These are phyloP conservation scores for Myotis yumanensis DNA, from an alignment of 2,113 vertebrate species.

Conservation along the genomic window DNA sequence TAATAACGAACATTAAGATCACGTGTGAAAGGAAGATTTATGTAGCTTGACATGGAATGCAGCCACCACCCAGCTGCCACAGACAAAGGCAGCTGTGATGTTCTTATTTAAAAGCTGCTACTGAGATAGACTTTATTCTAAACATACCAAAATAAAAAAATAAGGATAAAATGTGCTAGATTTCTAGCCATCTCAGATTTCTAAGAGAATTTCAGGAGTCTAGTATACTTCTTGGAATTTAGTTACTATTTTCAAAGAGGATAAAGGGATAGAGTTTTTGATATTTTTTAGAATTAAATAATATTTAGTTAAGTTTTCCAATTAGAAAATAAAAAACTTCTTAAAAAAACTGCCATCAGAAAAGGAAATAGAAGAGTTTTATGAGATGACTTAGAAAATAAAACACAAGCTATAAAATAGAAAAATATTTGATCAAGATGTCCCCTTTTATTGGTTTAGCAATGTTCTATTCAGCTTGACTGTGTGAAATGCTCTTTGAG, in stretches of 20 bases:
- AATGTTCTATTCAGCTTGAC: neutral
- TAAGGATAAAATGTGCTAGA: neutral
- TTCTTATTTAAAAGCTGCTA: neutral
- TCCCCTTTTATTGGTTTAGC: neutral
- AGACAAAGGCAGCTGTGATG: neutral
- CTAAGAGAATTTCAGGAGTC: neutral
- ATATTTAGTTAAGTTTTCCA: neutral
- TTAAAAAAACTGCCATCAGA: neutral
- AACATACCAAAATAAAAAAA: conserved; percentile 24
- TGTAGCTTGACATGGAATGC: neutral
- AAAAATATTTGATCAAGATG: neutral
- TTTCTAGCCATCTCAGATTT: neutral
- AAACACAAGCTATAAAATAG: neutral
- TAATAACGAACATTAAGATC: conserved; percentile 45
- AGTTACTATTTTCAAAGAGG: conserved; percentile 24
- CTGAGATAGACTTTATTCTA: neutral
- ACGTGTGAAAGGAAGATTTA: neutral
- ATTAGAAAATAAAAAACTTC: neutral
- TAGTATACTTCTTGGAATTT: neutral
- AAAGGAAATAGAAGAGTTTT: neutral
- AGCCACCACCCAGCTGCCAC: neutral
- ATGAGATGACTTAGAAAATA: neutral
- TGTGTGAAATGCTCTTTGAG: neutral
- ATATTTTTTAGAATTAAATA: neutral
- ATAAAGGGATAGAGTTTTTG: neutral